Percentiles rank a stretch among this genome's conserved stretches.
These are phyloP conservation scores for Odontamblyopus rebecca DNA, from an alignment of 2,797 vertebrate species.

Conservation along the genomic window DNA sequence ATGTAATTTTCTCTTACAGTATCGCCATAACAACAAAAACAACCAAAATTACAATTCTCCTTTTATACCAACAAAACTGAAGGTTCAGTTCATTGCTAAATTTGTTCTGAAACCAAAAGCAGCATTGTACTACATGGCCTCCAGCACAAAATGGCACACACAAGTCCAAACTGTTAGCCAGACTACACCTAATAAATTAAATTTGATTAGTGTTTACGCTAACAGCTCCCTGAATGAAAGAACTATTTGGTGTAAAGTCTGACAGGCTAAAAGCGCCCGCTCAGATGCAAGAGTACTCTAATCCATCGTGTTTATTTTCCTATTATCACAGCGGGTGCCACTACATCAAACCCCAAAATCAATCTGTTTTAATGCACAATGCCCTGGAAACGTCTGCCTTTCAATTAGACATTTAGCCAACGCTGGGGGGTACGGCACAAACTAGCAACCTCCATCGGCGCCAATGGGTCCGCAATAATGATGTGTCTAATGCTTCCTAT, in stretches of 20 bases:
- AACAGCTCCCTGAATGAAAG: slow-evolving; percentile 16
- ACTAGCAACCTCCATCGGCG: slow-evolving; percentile 42
- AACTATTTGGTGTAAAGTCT: slow-evolving; percentile 14
- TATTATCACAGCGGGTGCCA: slow-evolving; percentile 49
- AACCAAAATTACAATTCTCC: background rate
- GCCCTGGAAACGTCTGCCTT: slow-evolving; percentile 66
- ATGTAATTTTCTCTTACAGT: background rate
- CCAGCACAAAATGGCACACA: background rate
- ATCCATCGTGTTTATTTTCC: slow-evolving; percentile 52
- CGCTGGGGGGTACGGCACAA: slow-evolving; percentile 53
- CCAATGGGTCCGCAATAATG: slow-evolving; percentile 61
- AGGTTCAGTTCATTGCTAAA: background rate
- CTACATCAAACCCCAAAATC: slow-evolving; percentile 51
- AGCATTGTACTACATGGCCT: background rate
- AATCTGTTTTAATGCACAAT: slow-evolving; percentile 64
- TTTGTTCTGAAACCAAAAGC: background rate
- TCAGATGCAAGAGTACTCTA: slow-evolving; percentile 19
- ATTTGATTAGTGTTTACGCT: slow-evolving; percentile 18
- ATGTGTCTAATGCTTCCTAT: slow-evolving; percentile 72
- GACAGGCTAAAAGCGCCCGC: slow-evolving; percentile 21
- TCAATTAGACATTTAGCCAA: slow-evolving; percentile 68
- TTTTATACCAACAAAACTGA: background rate
- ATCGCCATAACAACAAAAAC: background rate
- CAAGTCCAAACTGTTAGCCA: background rate
- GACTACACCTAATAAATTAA: background rate